Percentiles rank a stretch among this genome's conserved stretches.
Evolutionary conservation across 2,888 invertebrate genomes (phyloP).

Genomic region (Ernsta delagoae): DNA sequence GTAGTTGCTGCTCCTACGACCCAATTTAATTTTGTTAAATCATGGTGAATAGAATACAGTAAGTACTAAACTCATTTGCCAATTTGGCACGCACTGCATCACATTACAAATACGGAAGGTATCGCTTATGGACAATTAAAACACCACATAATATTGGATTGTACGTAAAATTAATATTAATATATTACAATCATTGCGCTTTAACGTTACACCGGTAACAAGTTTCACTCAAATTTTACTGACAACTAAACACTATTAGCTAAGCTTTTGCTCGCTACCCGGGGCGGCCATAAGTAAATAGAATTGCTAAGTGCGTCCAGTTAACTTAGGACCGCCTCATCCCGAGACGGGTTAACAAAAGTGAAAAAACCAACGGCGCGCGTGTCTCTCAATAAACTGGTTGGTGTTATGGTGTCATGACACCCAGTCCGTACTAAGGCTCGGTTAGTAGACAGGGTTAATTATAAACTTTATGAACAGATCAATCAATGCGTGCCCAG

Average conservation of each 20-base stretch:
- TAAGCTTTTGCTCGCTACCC: conserved; percentile 22
- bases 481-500: conserved; percentile 10
- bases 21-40: too few relatives aligned
- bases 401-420: conserved; percentile 41
- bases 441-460: conserved; percentile 33
- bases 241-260: neutral
- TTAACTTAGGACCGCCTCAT: conserved; percentile 49
- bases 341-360: conserved; percentile 45
- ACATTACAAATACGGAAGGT: too few relatives aligned
- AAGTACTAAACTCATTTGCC: too few relatives aligned
- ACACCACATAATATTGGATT: too few relatives aligned
- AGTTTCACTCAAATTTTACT: neutral
- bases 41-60: too few relatives aligned
- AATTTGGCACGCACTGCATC: too few relatives aligned
- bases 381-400: conserved; percentile 53
- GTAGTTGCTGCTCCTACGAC: too few relatives aligned
- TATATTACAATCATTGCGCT: too few relatives aligned
- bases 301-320: conserved; percentile 47
- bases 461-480: conserved; percentile 22
- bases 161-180: too few relatives aligned
- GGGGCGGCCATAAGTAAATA: conserved; percentile 35
- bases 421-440: conserved; percentile 20
- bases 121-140: too few relatives aligned
- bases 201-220: too few relatives aligned
- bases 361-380: conserved; percentile 49